Conservation (phyloP, 2,797 vertebrate species). For the Synanceia verrucosa region DNA sequence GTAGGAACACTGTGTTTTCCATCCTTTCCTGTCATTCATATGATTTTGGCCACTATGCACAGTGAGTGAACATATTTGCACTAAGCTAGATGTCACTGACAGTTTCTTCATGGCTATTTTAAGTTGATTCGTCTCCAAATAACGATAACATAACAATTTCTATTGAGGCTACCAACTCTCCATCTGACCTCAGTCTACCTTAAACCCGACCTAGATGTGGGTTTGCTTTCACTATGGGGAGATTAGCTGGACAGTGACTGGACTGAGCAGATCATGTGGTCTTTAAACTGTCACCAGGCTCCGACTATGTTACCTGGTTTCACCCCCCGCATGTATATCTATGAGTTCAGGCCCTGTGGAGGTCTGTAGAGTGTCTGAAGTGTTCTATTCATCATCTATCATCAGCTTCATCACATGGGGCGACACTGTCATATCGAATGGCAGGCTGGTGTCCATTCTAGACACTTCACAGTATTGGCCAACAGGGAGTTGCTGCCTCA, state of each 20-base stretch:
- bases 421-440: conserved; percentile 29
- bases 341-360: conserved; percentile 6
- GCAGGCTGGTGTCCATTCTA: conserved; percentile 3
- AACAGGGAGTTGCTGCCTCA: background rate
- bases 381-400: conserved; percentile 51
- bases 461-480: background rate
- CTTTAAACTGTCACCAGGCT: conserved; percentile 27
- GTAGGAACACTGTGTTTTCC: background rate
- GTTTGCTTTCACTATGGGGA: conserved; percentile 28
- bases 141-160: background rate
- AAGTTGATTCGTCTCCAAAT: background rate
- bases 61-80: background rate
- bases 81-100: background rate
- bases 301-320: conserved; percentile 49
- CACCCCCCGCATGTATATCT: conserved; percentile 40
- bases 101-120: background rate
- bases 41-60: background rate
- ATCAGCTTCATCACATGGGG: conserved; percentile 17
- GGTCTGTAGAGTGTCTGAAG: conserved; percentile 15
- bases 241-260: conserved; percentile 20
- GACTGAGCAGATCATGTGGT: conserved; percentile 46
- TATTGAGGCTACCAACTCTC: background rate
- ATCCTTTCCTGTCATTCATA: background rate
- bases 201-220: conserved; percentile 8
- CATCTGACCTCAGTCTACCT: conserved; percentile 7